Percentiles rank a stretch among this genome's conserved stretches.
phyloP scores from a whole-genome alignment of 2,888 invertebrate species.

The Gastracanthus pulcherrimus region DNA sequence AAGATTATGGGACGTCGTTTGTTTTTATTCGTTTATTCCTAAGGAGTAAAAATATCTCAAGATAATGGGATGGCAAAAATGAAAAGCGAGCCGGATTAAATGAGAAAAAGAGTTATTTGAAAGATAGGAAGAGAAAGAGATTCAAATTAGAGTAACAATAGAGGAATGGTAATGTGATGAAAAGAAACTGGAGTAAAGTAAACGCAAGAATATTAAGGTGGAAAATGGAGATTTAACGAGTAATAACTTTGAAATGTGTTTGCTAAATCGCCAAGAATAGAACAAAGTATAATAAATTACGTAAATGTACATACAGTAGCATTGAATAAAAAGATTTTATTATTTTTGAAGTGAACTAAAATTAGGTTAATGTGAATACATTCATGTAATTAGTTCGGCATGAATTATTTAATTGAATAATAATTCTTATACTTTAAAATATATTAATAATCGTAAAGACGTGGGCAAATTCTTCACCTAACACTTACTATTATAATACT shows the following conservation, averaged over 20 bases:
- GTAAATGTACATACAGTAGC: neutral
- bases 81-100: slow-evolving; percentile 2
- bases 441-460: no score
- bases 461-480: no score
- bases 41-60: slow-evolving; percentile 8
- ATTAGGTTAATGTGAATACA: no score
- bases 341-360: neutral
- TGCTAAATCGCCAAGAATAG: neutral
- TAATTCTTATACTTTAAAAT: no score
- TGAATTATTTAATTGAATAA: no score
- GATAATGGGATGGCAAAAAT: no score
- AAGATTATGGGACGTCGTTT: neutral
- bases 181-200: neutral
- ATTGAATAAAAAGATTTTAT: neutral
- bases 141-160: slow-evolving; percentile 1
- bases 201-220: neutral
- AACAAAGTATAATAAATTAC: neutral
- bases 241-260: neutral
- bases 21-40: neutral
- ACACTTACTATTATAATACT: no score
- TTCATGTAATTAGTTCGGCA: no score
- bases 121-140: neutral
- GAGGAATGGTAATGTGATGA: neutral
- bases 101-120: neutral
- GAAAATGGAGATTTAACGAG: neutral